Evolutionary conservation across 2,888 invertebrate species (phyloP), one percentile per base, ranked within the genome.

Genomic region (Cenopis cana): DNA sequence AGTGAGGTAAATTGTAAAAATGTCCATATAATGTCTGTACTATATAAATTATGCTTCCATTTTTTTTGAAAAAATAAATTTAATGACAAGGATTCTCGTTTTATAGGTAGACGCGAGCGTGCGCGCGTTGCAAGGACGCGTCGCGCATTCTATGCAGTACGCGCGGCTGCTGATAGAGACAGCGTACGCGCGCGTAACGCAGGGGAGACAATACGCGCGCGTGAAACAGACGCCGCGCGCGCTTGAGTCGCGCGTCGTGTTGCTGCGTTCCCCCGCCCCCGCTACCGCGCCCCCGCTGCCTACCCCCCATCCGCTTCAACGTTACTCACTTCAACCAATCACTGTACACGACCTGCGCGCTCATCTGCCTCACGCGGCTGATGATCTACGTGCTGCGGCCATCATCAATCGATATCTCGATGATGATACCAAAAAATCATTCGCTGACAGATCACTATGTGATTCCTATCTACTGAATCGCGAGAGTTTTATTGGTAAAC

Each of bases 361-460:
- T 1, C 79, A 82, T 0, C 73, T 85, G 8, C 73, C 78, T 0
- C 68, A 74, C 9, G 74, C 78, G 0, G 38, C 79, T 0, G 59
- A 74, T 10, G 85, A 88, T 46, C 65, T 83, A 4, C 77, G 77
- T 4, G 85, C 82, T 57, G 73, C 85, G 0, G 77, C 82, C 9
- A 78, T 86, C 20, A 77, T 89, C 10, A 89, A 90, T 73, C 74
- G 76, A 1, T 76, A 86, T 52, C 78, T 89, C 0, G 80, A 81
- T 4, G 72, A 73, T 0, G 78, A 82, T 0, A 66, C 86, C 2
- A 11, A 84, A 6, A 73, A 83, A 14, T 75, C 54, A 0, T 89
- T 83, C 57, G 75, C 85, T 6, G 77, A 77, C 3, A 82, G 73
- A 55, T 87, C 87, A 56, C 75, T 83, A 1, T 89, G 89, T 60